These are phyloP conservation scores for Coenobita brevimanus DNA, from an alignment of 1,140 invertebrate species.

Conservation along the genomic window DNA sequence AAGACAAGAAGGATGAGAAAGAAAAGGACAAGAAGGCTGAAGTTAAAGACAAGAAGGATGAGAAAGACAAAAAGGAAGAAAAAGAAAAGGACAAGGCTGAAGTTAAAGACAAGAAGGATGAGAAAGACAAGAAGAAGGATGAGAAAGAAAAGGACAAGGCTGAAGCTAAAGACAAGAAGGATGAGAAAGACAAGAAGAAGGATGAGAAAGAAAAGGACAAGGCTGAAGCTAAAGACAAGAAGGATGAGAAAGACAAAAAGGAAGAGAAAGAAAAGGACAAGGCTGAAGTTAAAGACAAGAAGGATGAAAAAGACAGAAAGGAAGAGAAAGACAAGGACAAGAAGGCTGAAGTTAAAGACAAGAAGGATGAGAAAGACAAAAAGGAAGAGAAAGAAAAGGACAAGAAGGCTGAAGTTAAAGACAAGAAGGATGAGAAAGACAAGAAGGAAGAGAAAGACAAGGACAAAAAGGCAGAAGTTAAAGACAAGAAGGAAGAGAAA, in stretches of 20 bases:
- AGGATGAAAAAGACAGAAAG: background rate
- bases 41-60: background rate
- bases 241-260: background rate
- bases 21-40: background rate
- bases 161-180: background rate
- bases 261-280: background rate
- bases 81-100: background rate
- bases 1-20: conserved; percentile 3
- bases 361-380: background rate
- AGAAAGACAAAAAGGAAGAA: background rate
- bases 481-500: background rate
- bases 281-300: background rate
- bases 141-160: background rate
- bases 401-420: background rate
- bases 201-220: background rate
- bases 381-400: background rate
- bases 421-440: background rate
- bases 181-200: too few relatives aligned
- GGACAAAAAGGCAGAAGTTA: background rate
- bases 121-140: too few relatives aligned
- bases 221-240: background rate
- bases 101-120: background rate
- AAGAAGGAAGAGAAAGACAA: background rate
- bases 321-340: background rate
- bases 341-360: background rate